phyloP scores from a whole-genome alignment of 2,113 vertebrate genomes.

The Pagrus major region DNA sequence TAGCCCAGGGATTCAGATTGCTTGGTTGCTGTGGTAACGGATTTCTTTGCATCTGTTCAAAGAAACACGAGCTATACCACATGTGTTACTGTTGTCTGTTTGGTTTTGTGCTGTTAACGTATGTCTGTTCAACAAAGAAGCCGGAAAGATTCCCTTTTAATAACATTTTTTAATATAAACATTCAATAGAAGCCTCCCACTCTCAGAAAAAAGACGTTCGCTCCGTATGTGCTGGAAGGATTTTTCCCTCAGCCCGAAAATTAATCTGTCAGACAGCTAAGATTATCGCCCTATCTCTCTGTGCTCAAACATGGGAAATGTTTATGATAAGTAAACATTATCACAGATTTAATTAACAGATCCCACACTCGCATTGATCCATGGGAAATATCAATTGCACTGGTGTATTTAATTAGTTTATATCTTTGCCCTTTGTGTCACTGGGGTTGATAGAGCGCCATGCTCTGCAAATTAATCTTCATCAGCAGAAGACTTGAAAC shows the following conservation, averaged over 20 bases:
- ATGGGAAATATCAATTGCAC: slow-evolving; percentile 78
- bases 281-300: slow-evolving; percentile 72
- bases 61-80: slow-evolving; percentile 27
- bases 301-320: slow-evolving; percentile 75
- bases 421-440: slow-evolving; percentile 81
- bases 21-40: slow-evolving; percentile 57
- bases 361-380: slow-evolving; percentile 78
- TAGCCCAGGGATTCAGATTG: slow-evolving; percentile 34
- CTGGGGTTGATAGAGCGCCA: slow-evolving; percentile 74
- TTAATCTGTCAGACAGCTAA: slow-evolving; percentile 75
- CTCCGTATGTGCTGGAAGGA: slow-evolving; percentile 16
- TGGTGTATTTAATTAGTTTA: slow-evolving; percentile 82
- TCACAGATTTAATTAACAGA: slow-evolving; percentile 83
- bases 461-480: slow-evolving; percentile 81
- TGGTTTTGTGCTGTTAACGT: slow-evolving; percentile 17
- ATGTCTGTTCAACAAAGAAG: background rate
- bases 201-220: background rate
- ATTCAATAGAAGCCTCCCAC: slow-evolving; percentile 9
- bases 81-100: slow-evolving; percentile 1
- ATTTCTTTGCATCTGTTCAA: slow-evolving; percentile 34
- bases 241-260: slow-evolving; percentile 63
- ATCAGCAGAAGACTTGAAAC: slow-evolving; percentile 80
- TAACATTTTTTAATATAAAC: slow-evolving; percentile 27
- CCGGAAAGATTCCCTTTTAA: slow-evolving; percentile 40
- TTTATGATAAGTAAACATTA: slow-evolving; percentile 85